A percentile compares a stretch with the other conserved stretches of the same genome.
These are phyloP conservation scores for Clupea harengus DNA, from an alignment of 2,113 vertebrate species.

Conservation along the genomic window DNA sequence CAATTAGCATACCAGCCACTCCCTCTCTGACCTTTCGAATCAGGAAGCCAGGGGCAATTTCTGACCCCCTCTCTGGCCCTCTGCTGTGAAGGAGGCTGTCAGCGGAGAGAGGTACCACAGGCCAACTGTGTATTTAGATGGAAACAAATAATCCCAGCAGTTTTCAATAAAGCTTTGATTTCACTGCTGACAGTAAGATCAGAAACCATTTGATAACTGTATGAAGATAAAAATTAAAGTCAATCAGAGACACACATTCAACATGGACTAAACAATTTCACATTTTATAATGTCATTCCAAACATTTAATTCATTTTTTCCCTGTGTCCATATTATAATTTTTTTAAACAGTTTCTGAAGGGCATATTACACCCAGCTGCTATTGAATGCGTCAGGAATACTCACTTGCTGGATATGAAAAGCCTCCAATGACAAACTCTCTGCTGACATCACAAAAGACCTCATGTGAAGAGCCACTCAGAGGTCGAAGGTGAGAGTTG, in stretches of 20 bases:
- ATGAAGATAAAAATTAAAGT: not conserved
- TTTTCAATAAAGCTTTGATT: not conserved
- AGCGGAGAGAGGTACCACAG: not conserved
- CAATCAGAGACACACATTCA: too few relatives aligned
- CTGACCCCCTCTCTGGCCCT: not conserved
- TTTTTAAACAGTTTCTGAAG: not conserved
- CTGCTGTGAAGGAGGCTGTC: not conserved
- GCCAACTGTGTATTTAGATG: not conserved
- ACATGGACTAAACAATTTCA: too few relatives aligned
- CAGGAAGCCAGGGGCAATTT: not conserved
- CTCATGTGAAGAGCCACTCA: conserved; percentile 15
- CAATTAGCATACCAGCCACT: conserved; percentile 36
- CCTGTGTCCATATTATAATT: not conserved
- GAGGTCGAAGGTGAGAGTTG: conserved; percentile 35
- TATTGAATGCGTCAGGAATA: not conserved
- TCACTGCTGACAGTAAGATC: not conserved
- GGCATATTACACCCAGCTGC: not conserved
- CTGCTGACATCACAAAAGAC: not conserved
- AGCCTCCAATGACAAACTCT: not conserved
- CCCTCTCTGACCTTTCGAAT: conserved; percentile 9
- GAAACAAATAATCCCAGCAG: not conserved
- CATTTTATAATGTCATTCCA: not conserved
- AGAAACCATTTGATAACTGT: not conserved
- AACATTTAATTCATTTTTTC: not conserved
- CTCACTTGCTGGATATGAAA: not conserved